Evolutionary conservation across 2,797 vertebrate genomes (phyloP).

Genomic region (Thunnus albacares): DNA sequence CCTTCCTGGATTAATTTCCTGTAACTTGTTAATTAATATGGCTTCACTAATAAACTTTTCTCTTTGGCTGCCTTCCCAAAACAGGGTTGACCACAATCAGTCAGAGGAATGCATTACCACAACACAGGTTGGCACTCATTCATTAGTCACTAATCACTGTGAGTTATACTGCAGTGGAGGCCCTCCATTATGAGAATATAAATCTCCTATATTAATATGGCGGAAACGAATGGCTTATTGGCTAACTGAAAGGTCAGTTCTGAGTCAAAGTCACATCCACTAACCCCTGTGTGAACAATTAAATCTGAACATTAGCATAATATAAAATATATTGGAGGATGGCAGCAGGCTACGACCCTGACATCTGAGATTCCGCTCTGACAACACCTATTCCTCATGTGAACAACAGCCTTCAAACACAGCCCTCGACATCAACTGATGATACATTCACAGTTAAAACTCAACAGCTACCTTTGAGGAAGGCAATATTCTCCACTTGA

Average conservation of each 20-base stretch:
- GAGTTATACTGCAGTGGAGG: constrained; percentile 63
- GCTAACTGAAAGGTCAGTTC: constrained; percentile 56
- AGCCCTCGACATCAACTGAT: background rate
- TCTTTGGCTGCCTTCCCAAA: constrained; percentile 69
- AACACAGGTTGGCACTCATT: constrained; percentile 66
- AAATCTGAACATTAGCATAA: constrained; percentile 47
- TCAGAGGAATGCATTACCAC: constrained; percentile 64
- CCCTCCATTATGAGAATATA: constrained; percentile 65
- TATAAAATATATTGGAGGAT: constrained; percentile 26
- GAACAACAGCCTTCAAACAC: background rate
- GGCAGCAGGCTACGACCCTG: constrained; percentile 1
- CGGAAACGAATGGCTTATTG: constrained; percentile 52
- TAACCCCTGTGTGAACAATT: constrained; percentile 51
- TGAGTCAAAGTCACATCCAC: constrained; percentile 57
- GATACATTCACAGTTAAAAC: background rate
- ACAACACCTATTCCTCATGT: background rate
- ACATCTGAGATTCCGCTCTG: background rate
- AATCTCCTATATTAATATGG: constrained; percentile 70
- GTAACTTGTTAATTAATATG: constrained; percentile 71
- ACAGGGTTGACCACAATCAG: constrained; percentile 60
- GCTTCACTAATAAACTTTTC: constrained; percentile 71
- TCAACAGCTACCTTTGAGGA: background rate
- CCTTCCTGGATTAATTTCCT: constrained; percentile 64
- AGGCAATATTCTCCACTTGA: background rate
- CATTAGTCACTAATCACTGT: constrained; percentile 74